Evolutionary conservation across 2,797 vertebrate species (phyloP).

Genomic region (Crypturellus tataupa): DNA sequence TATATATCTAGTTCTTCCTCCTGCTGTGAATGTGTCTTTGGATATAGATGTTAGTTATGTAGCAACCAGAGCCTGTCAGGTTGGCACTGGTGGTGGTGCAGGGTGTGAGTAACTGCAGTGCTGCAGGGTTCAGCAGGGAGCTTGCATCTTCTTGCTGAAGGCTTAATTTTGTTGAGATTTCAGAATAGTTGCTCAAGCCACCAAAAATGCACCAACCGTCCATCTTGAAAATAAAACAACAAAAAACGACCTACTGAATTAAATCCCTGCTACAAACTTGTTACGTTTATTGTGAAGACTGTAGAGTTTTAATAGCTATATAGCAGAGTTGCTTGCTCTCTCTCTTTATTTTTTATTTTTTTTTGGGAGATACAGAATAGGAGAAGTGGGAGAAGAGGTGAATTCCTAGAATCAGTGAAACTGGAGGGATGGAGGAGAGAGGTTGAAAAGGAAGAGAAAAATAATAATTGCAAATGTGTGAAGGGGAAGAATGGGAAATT

Average conservation of each 20-base stretch:
- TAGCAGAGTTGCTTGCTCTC: too few relatives aligned
- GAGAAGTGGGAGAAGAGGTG: constrained; percentile 1
- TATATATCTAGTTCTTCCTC: constrained; percentile 30
- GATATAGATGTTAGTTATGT: constrained; percentile 34
- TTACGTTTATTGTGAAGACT: neutral
- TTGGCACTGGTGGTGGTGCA: constrained; percentile 15
- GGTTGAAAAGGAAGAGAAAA: constrained; percentile 11
- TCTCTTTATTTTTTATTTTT: too few relatives aligned
- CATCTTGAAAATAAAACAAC: neutral
- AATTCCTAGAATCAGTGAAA: neutral
- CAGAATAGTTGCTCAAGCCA: neutral
- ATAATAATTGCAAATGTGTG: constrained; percentile 1
- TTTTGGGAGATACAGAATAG: too few relatives aligned
- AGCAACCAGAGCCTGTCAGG: constrained; percentile 41
- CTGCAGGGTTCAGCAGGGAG: constrained; percentile 26
- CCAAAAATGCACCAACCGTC: neutral
- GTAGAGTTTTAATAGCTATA: too few relatives aligned
- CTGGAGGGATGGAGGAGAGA: constrained; percentile 38
- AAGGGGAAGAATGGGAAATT: constrained; percentile 33
- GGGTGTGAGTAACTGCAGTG: neutral
- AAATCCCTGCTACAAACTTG: constrained; percentile 22
- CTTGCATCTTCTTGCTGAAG: constrained; percentile 27
- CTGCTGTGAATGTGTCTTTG: neutral
- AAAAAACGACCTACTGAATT: constrained; percentile 1
- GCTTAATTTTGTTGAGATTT: neutral